A percentile compares a stretch with the other conserved stretches of the same genome.
Evolutionary conservation across 2,113 vertebrate genomes (phyloP).

Genomic region (Otocyon megalotis): DNA sequence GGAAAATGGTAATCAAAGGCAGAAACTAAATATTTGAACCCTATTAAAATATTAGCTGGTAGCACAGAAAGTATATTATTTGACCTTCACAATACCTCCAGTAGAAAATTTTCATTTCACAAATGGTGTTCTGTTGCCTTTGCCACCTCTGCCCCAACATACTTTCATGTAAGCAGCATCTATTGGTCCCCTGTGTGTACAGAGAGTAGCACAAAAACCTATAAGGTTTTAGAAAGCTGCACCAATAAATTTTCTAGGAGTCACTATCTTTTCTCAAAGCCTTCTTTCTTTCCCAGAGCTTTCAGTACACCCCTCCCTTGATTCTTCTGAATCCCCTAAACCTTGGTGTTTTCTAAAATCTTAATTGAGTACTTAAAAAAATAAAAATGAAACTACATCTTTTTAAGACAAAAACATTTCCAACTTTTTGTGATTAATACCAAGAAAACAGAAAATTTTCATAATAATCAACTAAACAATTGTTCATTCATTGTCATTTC

Average conservation of each 20-base stretch:
- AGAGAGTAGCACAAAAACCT: background rate
- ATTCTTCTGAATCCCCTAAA: background rate
- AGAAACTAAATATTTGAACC: background rate
- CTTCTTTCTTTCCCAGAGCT: background rate
- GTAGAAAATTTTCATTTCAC: background rate
- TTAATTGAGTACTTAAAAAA: background rate
- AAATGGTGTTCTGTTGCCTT: background rate
- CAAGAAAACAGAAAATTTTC: constrained; percentile 26
- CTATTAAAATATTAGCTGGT: background rate
- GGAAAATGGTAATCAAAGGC: background rate
- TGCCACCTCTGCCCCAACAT: background rate
- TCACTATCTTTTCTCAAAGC: background rate
- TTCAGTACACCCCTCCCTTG: background rate
- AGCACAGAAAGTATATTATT: background rate
- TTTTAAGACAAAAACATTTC: background rate
- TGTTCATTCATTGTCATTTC: constrained; percentile 45
- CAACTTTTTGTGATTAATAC: background rate
- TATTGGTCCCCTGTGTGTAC: background rate
- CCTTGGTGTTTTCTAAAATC: background rate
- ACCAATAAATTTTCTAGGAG: background rate
- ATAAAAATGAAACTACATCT: background rate
- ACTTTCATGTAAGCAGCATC: background rate
- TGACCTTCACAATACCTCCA: background rate
- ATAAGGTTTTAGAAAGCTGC: background rate
- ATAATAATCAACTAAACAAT: background rate